Evolutionary conservation across 1,140 invertebrate species (phyloP).

Genomic region (Calosoma granatense): DNA sequence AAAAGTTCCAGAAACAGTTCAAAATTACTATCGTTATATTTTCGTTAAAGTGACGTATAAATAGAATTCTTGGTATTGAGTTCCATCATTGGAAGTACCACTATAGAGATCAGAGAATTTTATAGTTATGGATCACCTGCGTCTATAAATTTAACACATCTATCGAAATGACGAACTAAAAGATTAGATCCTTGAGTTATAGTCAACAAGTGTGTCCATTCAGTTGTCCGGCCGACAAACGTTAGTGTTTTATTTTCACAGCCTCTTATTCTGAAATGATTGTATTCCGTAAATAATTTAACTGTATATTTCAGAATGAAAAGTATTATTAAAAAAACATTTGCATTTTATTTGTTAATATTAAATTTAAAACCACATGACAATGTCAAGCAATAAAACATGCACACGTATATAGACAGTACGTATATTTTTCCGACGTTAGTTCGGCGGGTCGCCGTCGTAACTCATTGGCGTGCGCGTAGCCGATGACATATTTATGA

Average conservation of each 20-base stretch:
- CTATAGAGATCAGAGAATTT: slow-evolving; percentile 1
- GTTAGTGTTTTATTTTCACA: no score
- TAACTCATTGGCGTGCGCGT: background rate
- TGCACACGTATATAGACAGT: no score
- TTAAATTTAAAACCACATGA: no score
- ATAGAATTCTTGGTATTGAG: background rate
- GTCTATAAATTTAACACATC: slow-evolving; percentile 1
- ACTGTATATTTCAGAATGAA: no score
- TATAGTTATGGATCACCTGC: slow-evolving; percentile 7
- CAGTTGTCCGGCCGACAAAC: background rate
- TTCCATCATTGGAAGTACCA: background rate
- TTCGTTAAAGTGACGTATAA: no score
- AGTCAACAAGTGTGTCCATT: slow-evolving; percentile 1
- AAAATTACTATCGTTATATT: no score
- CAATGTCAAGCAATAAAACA: no score
- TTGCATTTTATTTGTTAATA: no score
- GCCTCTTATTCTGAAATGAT: no score
- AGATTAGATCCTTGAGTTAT: slow-evolving; percentile 2
- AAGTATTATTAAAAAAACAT: no score
- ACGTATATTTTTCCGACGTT: background rate
- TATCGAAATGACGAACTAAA: background rate
- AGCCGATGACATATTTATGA: background rate
- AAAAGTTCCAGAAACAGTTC: no score
- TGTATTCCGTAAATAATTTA: no score
- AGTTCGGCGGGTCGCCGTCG: background rate